Conservation (phyloP, 2,888 invertebrate species). For the Leptarthrus brevirostris region DNA sequence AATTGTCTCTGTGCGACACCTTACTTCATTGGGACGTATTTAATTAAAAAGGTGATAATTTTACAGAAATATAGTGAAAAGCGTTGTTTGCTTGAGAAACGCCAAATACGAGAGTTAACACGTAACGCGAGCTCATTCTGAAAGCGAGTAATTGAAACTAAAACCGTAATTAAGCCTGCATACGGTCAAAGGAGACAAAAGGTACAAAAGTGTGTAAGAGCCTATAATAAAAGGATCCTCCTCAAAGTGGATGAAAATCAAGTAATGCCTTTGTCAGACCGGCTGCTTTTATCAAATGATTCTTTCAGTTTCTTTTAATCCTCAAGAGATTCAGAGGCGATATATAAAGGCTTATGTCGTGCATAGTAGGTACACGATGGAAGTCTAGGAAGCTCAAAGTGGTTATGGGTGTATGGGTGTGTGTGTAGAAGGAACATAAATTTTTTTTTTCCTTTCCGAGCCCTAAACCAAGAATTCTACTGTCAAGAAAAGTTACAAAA, state of each 20-base stretch:
- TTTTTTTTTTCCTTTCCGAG: not conserved
- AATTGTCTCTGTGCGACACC: too few species aligned
- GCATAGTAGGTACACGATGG: not conserved
- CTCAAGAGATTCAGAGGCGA: slow-evolving; percentile 13
- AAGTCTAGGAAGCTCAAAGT: not conserved
- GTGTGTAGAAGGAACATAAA: not conserved
- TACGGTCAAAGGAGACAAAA: not conserved
- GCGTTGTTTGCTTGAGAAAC: too few species aligned
- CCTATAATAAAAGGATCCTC: not conserved
- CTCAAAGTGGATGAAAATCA: slow-evolving; percentile 8
- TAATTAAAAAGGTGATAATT: too few species aligned
- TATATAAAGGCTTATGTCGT: not conserved
- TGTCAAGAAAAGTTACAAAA: slow-evolving; percentile 17
- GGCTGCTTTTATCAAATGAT: slow-evolving; percentile 5
- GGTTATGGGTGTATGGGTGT: not conserved
- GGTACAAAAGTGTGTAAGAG: slow-evolving; percentile 9
- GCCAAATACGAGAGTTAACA: too few species aligned
- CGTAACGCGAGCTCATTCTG: too few species aligned
- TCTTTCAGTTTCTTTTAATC: slow-evolving; percentile 1
- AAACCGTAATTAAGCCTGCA: not conserved
- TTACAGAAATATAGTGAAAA: too few species aligned
- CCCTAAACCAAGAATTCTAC: not conserved
- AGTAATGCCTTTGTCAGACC: not conserved
- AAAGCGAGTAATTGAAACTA: not conserved
- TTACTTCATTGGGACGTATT: too few species aligned